These are phyloP conservation scores for Chaetodon trifasciatus DNA, from an alignment of 2,797 vertebrate genomes.

Conservation along the genomic window DNA sequence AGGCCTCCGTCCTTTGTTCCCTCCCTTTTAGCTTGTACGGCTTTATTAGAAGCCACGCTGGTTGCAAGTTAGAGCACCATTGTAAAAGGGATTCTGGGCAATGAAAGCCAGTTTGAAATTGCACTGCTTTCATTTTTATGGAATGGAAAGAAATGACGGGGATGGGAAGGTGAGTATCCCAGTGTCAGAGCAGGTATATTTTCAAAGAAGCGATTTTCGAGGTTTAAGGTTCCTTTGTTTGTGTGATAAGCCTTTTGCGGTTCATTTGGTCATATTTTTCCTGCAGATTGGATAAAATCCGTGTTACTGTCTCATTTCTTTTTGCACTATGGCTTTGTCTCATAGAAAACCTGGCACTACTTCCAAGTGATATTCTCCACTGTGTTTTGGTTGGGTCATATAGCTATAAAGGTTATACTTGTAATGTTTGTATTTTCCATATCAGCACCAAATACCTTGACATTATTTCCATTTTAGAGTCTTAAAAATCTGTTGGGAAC, in stretches of 20 bases:
- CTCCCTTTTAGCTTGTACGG: constrained; percentile 56
- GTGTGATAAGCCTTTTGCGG: background rate
- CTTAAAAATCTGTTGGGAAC: background rate
- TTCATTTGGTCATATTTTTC: constrained; percentile 19
- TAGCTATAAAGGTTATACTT: background rate
- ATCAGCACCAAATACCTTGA: background rate
- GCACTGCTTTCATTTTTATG: constrained; percentile 61
- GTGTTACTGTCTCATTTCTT: constrained; percentile 9
- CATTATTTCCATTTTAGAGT: background rate
- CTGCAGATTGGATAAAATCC: constrained; percentile 1
- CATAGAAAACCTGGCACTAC: constrained; percentile 1
- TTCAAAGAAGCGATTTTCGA: constrained; percentile 17
- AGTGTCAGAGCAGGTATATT: constrained; percentile 11
- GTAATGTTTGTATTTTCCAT: background rate
- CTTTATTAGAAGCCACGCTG: constrained; percentile 74
- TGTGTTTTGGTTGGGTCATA: background rate
- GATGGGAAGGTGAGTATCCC: constrained; percentile 31
- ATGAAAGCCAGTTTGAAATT: constrained; percentile 60
- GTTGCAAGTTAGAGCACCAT: constrained; percentile 50
- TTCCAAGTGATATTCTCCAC: constrained; percentile 1
- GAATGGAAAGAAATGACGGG: constrained; percentile 30
- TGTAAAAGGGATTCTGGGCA: constrained; percentile 49
- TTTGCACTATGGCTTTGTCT: background rate
- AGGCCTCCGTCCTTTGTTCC: constrained; percentile 67
- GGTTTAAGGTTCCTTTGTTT: constrained; percentile 32